These are phyloP conservation scores for Carduelis carduelis DNA, from an alignment of 2,797 vertebrate species.

Conservation along the genomic window DNA sequence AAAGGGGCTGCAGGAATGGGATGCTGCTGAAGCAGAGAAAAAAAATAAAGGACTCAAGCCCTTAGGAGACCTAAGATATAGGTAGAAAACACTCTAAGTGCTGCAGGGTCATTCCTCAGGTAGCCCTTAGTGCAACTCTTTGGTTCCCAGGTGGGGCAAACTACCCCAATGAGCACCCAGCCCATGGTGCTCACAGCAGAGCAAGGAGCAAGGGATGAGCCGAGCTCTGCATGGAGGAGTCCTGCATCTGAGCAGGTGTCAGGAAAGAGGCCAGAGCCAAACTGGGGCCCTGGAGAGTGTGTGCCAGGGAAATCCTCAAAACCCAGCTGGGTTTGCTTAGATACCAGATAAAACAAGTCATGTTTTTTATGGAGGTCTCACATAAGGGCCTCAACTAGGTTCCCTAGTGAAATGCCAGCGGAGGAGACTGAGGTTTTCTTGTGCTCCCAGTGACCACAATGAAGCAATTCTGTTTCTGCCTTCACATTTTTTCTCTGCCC, in stretches of 20 bases:
- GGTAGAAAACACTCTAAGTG: background rate
- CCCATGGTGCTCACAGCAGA: background rate
- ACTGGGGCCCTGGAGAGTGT: background rate
- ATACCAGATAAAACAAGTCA: fast-evolving
- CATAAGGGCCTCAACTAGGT: background rate
- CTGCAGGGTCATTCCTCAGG: background rate
- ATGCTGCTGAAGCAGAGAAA: background rate
- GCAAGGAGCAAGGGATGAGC: background rate
- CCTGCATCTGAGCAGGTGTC: background rate
- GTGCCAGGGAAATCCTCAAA: background rate
- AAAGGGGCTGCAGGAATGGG: background rate
- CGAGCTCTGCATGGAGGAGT: fast-evolving
- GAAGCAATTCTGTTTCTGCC: background rate
- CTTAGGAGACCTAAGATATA: fast-evolving
- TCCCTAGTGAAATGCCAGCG: background rate
- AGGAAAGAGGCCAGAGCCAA: background rate
- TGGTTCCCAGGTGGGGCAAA: background rate
- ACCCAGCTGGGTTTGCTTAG: background rate
- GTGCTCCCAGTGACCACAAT: background rate
- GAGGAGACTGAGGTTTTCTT: background rate
- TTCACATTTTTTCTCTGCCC: background rate
- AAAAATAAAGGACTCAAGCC: background rate
- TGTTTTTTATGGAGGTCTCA: background rate
- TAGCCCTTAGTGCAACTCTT: background rate
- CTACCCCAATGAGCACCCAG: fast-evolving